A percentile compares a stretch with the other conserved stretches of the same genome.
phyloP scores from a whole-genome alignment of 2,113 vertebrate genomes.

The Typhlomys cinereus region DNA sequence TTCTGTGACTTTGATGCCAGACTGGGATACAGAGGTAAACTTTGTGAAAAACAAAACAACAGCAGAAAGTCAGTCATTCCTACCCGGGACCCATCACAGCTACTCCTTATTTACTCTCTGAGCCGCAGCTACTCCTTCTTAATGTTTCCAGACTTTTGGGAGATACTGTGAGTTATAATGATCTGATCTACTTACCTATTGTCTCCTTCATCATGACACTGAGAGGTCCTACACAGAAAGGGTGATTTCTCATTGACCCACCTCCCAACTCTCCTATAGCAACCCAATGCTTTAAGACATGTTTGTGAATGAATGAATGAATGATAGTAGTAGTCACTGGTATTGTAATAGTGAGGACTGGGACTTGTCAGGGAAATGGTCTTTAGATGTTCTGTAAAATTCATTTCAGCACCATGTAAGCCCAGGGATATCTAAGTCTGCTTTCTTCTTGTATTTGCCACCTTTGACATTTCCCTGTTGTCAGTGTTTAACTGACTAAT shows the following conservation, averaged over 20 bases:
- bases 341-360: background rate
- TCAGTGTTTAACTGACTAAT: conserved; percentile 33
- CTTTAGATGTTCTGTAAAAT: conserved; percentile 16
- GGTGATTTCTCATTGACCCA: background rate
- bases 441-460: background rate
- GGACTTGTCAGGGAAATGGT: background rate
- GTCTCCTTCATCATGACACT: conserved; percentile 4
- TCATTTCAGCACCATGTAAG: conserved; percentile 6
- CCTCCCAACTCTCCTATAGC: background rate
- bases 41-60: background rate
- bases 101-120: background rate
- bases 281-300: background rate
- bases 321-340: conserved; percentile 20
- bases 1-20: background rate
- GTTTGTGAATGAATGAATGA: conserved; percentile 5
- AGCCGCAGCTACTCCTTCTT: background rate
- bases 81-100: background rate
- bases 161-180: background rate
- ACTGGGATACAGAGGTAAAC: background rate
- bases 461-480: conserved; percentile 38
- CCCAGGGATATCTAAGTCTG: background rate
- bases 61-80: background rate
- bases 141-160: background rate
- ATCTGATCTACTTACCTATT: background rate
- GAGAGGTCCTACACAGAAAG: background rate